phyloP scores from a whole-genome alignment of 1,140 invertebrate genomes.

The Neodiprion lecontei region DNA sequence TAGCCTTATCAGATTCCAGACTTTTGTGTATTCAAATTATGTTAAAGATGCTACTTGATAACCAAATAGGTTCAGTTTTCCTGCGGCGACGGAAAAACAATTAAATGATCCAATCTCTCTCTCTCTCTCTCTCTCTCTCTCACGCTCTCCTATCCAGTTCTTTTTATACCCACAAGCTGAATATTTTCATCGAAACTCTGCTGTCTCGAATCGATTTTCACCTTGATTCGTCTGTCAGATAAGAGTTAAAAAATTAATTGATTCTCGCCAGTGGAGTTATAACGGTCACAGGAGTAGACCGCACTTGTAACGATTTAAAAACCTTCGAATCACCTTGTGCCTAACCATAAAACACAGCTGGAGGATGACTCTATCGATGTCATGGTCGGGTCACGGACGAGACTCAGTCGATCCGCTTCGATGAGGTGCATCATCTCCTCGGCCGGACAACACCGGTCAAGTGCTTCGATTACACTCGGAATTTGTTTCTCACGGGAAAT shows the following conservation, averaged over 20 bases:
- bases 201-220: slow-evolving; percentile 2
- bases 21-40: slow-evolving; percentile 6
- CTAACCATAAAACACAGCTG: not conserved
- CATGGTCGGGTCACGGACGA: slow-evolving; percentile 8
- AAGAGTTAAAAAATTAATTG: not conserved
- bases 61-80: slow-evolving; percentile 2
- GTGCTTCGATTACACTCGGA: not conserved
- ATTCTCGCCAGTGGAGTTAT: not conserved
- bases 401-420: slow-evolving; percentile 1
- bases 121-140: not conserved
- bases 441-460: not conserved
- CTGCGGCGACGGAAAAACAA: not conserved
- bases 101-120: not conserved
- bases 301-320: not conserved
- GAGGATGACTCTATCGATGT: not conserved
- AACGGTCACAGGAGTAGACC: not conserved
- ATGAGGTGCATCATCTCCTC: not conserved
- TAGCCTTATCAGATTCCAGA: slow-evolving; percentile 2
- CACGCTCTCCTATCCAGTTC: not conserved
- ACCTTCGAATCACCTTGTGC: not conserved
- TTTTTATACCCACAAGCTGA: not conserved
- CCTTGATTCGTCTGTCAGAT: too few species aligned
- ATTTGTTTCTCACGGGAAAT: slow-evolving; percentile 1
- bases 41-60: not conserved
- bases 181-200: not conserved